phyloP scores from a whole-genome alignment of 35 echinoderm and acorn worm species.

The Ophiothrix spiculata region DNA sequence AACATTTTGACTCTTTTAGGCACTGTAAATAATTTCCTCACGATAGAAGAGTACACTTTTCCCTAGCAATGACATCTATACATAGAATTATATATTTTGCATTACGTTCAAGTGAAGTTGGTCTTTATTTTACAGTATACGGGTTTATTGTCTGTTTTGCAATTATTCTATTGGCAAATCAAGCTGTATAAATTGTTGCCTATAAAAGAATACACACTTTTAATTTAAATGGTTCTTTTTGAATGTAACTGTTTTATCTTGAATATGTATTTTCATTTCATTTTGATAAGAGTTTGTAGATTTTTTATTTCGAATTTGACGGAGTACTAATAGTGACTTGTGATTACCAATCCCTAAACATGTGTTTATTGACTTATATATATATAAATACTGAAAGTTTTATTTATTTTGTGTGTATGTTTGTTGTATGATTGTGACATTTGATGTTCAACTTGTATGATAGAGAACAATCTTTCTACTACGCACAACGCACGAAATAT shows the following conservation, averaged over 20 bases:
- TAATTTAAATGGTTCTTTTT: conserved; percentile 3
- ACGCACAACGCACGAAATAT: background rate
- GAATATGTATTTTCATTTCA: background rate
- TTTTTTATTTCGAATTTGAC: background rate
- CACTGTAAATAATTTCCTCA: conserved; percentile 2
- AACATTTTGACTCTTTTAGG: background rate
- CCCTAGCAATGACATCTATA: background rate
- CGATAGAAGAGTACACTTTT: background rate
- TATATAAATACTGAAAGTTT: background rate
- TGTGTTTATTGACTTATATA: too few relatives aligned
- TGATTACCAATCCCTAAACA: background rate
- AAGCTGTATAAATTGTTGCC: background rate
- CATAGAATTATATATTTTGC: background rate
- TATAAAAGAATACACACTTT: too few relatives aligned
- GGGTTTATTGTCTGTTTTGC: conserved; percentile 17
- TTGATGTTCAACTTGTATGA: background rate
- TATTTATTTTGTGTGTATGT: conserved; percentile 4
- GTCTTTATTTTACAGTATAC: conserved; percentile 9
- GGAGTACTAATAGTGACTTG: background rate
- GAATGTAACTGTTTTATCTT: background rate
- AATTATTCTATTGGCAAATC: conserved; percentile 1
- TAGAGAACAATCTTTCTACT: background rate
- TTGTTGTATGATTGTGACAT: conserved; percentile 2
- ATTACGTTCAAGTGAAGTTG: background rate
- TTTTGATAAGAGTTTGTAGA: background rate